Conservation (phyloP, 2,888 invertebrate species). For the Hoplodrina blanda region DNA sequence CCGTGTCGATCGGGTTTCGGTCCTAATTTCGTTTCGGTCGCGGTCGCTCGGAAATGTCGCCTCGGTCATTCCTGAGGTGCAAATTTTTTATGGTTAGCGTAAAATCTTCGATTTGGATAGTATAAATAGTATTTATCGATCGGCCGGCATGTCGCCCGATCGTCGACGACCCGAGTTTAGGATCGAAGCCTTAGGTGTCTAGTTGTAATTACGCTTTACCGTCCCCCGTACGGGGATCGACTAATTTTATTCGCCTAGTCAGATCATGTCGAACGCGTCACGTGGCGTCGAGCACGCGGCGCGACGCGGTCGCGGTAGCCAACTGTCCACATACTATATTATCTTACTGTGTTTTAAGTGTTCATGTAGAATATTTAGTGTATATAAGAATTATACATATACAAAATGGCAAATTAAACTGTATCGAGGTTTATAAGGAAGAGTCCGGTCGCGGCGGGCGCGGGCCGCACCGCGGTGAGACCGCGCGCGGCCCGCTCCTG, state of each 20-base stretch:
- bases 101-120: slow-evolving; percentile 67
- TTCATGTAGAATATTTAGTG: slow-evolving; percentile 88
- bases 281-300: slow-evolving; percentile 67
- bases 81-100: slow-evolving; percentile 67
- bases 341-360: slow-evolving; percentile 88
- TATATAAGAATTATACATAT: slow-evolving; percentile 86
- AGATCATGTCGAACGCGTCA: slow-evolving; percentile 81
- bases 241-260: slow-evolving; percentile 87
- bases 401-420: slow-evolving; percentile 73
- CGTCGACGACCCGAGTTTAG: slow-evolving; percentile 52
- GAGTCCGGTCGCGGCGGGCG: slow-evolving; percentile 67
- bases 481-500: slow-evolving; percentile 66
- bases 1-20: slow-evolving; percentile 54
- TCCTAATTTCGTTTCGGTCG: slow-evolving; percentile 53
- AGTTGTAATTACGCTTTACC: slow-evolving; percentile 85
- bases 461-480: slow-evolving; percentile 63
- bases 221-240: slow-evolving; percentile 78
- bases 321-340: slow-evolving; percentile 86
- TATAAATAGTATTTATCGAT: slow-evolving; percentile 64
- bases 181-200: slow-evolving; percentile 67
- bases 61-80: slow-evolving; percentile 64
- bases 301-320: slow-evolving; percentile 80
- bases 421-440: slow-evolving; percentile 65
- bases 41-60: slow-evolving; percentile 53
- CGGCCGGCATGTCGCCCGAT: slow-evolving; percentile 55